Percentiles rank a stretch among this genome's conserved stretches.
These are phyloP conservation scores for Propithecus deckenii DNA, from an alignment of 2,797 vertebrate species.

Conservation along the genomic window DNA sequence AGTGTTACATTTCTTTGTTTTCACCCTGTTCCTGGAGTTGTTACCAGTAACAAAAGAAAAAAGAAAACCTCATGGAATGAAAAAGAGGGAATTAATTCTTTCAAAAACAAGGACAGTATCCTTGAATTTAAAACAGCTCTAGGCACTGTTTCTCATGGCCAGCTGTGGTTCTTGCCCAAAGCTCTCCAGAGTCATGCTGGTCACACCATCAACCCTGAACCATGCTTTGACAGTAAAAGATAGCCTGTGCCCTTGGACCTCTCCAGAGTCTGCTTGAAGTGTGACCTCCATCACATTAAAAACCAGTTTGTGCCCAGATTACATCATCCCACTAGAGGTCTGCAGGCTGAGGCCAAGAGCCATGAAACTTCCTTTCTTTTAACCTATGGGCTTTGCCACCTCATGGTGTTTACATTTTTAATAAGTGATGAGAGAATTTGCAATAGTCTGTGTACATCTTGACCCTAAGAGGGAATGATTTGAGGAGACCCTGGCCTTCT, in stretches of 20 bases:
- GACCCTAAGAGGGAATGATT: conserved; percentile 77
- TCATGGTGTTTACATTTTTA: conserved; percentile 75
- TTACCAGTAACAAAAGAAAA: not conserved
- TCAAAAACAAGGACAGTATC: not conserved
- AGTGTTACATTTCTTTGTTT: not conserved
- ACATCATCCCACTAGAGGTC: conserved; percentile 38
- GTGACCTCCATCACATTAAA: conserved; percentile 21
- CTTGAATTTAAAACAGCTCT: not conserved
- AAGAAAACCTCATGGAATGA: not conserved
- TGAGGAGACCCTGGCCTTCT: conserved; percentile 74
- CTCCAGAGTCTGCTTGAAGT: not conserved
- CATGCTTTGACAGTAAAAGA: not conserved
- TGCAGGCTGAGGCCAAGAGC: not conserved
- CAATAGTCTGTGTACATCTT: conserved; percentile 74
- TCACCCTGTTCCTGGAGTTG: conserved; percentile 59
- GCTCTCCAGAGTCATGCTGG: not conserved
- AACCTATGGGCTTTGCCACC: conserved; percentile 13
- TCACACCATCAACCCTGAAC: not conserved
- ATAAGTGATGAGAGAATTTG: conserved; percentile 81
- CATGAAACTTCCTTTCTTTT: not conserved
- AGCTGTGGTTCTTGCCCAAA: not conserved
- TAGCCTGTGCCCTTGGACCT: not conserved
- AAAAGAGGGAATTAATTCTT: not conserved
- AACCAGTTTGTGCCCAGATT: conserved; percentile 51
- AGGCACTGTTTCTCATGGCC: not conserved